These are phyloP conservation scores for Recurvirostra avosetta DNA, from an alignment of 2,113 vertebrate species.

Conservation along the genomic window DNA sequence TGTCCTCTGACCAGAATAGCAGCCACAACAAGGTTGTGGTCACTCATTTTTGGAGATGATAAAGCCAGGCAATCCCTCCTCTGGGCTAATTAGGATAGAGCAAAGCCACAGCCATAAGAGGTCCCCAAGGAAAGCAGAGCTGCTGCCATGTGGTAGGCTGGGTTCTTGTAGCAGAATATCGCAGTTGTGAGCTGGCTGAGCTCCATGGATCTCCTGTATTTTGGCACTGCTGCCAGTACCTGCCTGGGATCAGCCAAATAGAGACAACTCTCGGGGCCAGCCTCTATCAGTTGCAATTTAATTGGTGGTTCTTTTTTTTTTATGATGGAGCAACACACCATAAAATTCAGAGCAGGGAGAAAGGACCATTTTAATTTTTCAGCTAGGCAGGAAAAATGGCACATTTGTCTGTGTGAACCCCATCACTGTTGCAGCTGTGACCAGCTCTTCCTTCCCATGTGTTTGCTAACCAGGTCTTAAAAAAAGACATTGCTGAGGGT, in stretches of 20 bases:
- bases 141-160: not conserved
- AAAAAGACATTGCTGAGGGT: not conserved
- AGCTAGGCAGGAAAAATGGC: not conserved
- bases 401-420: not conserved
- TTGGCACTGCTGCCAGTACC: not conserved
- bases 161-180: not conserved
- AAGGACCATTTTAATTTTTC: slow-evolving; percentile 6
- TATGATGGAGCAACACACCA: not conserved
- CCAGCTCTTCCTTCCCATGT: not conserved
- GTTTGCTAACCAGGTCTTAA: not conserved
- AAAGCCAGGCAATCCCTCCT: not conserved
- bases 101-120: not conserved
- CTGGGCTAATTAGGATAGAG: not conserved
- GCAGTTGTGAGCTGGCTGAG: not conserved
- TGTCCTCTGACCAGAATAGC: not conserved
- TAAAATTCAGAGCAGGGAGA: not conserved
- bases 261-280: not conserved
- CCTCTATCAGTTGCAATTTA: not conserved
- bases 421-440: not conserved
- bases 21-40: not conserved
- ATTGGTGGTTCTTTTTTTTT: not conserved
- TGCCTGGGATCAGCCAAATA: not conserved
- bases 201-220: not conserved
- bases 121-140: not conserved
- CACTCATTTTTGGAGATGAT: not conserved